Conservation (phyloP, 2,888 invertebrate species). For the Dysmachus trigonus region DNA sequence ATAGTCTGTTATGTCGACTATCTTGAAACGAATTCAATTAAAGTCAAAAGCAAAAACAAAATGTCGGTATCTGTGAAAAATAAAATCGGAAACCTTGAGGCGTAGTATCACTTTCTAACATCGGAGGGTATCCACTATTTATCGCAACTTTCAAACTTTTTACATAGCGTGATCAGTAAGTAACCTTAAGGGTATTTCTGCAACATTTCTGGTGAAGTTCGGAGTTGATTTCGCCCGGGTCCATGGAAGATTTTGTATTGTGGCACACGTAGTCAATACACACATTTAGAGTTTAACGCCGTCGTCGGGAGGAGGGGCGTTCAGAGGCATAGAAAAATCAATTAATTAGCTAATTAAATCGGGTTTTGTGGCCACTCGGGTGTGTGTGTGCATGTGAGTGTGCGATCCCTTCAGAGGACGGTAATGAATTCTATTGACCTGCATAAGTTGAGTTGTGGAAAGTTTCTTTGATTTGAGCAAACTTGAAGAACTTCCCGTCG, state of each 20-base stretch:
- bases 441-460: background rate
- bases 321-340: constrained; percentile 29
- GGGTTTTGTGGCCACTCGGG: constrained; percentile 21
- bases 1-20: background rate
- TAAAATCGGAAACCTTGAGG: background rate
- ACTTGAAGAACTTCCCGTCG: constrained; percentile 5
- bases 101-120: background rate
- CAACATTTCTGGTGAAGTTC: background rate
- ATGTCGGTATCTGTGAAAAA: background rate
- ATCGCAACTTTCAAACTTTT: background rate
- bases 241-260: background rate
- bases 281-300: constrained; percentile 4
- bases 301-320: background rate
- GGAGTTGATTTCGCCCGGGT: background rate
- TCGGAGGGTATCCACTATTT: background rate
- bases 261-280: background rate
- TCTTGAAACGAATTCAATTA: background rate
- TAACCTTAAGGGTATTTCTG: background rate
- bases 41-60: background rate
- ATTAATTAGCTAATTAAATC: constrained; percentile 47
- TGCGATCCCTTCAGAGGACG: background rate
- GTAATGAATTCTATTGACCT: constrained; percentile 16
- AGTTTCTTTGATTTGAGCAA: constrained; percentile 25
- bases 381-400: background rate
- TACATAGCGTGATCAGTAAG: background rate